Evolutionary conservation across 2,797 vertebrate genomes (phyloP).

Genomic region (Hephaestus fuliginosus): DNA sequence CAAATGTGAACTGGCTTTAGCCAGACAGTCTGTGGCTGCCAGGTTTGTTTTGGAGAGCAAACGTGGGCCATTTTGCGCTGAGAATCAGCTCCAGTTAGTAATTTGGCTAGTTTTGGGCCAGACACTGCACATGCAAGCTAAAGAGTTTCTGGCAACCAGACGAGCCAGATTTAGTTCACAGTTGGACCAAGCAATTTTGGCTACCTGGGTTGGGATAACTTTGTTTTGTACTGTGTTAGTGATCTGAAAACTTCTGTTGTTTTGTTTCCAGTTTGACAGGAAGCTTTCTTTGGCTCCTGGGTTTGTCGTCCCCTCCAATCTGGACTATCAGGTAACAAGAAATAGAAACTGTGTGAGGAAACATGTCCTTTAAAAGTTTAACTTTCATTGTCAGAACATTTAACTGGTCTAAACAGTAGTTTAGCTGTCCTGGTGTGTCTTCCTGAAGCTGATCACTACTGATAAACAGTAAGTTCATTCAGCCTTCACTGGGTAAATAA

Average conservation of each 20-base stretch:
- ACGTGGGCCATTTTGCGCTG: neutral
- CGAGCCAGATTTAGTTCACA: neutral
- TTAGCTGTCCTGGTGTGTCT: neutral
- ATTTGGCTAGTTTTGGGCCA: conserved; percentile 8
- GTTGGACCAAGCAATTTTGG: conserved; percentile 3
- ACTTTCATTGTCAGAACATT: neutral
- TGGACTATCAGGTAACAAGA: conserved; percentile 83
- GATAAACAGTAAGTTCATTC: neutral
- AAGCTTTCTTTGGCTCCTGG: conserved; percentile 85
- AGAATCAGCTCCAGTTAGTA: conserved; percentile 18
- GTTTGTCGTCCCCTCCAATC: conserved; percentile 86
- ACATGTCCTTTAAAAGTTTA: neutral
- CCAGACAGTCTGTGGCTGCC: neutral
- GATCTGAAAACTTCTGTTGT: neutral
- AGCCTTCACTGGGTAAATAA: neutral
- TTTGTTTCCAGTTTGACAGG: conserved; percentile 82
- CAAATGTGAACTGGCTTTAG: conserved; percentile 18
- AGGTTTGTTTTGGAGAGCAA: conserved; percentile 5
- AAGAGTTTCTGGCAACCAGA: conserved; percentile 32
- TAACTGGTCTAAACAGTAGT: neutral
- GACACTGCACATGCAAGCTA: neutral
- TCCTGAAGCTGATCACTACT: neutral
- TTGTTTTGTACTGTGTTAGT: neutral
- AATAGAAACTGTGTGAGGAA: neutral
- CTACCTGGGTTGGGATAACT: neutral